phyloP scores from a whole-genome alignment of 2,888 invertebrate genomes.

The Mythimna impura region DNA sequence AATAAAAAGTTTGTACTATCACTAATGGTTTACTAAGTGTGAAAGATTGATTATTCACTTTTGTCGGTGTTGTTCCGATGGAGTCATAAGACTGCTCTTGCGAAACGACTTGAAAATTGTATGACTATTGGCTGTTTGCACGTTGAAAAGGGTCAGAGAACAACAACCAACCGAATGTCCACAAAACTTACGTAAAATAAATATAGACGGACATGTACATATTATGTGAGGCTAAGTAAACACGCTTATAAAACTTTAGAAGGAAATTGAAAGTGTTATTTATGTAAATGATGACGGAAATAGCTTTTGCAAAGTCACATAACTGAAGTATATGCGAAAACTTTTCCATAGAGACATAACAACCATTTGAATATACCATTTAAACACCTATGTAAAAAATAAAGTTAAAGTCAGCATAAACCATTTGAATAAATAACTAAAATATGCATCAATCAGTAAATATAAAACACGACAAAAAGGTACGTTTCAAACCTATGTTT shows the following conservation, averaged over 20 bases:
- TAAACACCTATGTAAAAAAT: too few species aligned
- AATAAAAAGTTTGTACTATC: slow-evolving; percentile 10
- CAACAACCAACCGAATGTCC: background rate
- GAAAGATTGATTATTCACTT: slow-evolving; percentile 40
- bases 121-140: background rate
- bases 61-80: slow-evolving; percentile 47
- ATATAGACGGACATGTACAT: slow-evolving; percentile 5
- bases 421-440: background rate
- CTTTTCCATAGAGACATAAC: slow-evolving; percentile 3
- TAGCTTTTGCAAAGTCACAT: slow-evolving; percentile 20
- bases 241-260: slow-evolving; percentile 11
- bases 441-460: background rate
- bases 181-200: slow-evolving; percentile 25
- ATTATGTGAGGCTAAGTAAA: slow-evolving; percentile 19
- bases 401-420: too few species aligned
- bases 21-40: slow-evolving; percentile 24
- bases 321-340: slow-evolving; percentile 7
- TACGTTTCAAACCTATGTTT: background rate
- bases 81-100: slow-evolving; percentile 53
- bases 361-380: background rate
- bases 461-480: background rate
- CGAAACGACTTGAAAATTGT: slow-evolving; percentile 40
- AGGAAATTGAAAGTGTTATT: slow-evolving; percentile 23
- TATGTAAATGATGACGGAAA: slow-evolving; percentile 24
- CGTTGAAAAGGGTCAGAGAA: slow-evolving; percentile 1